Evolutionary conservation across 2,113 vertebrate genomes (phyloP).

Genomic region (Rousettus leschenaultii): DNA sequence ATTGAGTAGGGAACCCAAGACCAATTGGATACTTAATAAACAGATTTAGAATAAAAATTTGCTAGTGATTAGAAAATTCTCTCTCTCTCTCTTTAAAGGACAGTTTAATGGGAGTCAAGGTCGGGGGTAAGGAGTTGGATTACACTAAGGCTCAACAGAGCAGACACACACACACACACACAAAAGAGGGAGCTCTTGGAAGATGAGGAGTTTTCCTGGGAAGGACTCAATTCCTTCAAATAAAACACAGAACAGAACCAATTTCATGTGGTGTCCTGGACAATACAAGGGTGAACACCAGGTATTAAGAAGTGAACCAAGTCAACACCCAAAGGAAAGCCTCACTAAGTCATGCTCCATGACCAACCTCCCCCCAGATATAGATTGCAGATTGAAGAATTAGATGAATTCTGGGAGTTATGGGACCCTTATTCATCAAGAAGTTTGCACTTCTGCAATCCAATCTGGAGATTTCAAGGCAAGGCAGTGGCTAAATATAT

Average conservation of each 20-base stretch:
- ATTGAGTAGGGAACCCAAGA: background rate
- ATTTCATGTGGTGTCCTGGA: background rate
- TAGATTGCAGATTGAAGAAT: too few species aligned
- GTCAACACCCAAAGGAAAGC: background rate
- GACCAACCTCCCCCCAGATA: rapidly evolving
- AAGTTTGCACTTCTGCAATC: background rate
- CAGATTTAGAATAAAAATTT: background rate
- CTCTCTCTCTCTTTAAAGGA: background rate
- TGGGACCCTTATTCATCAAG: background rate
- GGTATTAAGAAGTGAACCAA: background rate
- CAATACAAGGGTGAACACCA: rapidly evolving
- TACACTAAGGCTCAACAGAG: background rate
- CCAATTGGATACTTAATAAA: background rate
- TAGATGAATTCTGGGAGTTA: too few species aligned
- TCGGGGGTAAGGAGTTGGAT: background rate
- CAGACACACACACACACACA: too few species aligned
- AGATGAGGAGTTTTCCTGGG: background rate
- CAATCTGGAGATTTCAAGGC: background rate
- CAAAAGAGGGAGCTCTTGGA: background rate
- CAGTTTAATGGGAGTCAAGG: background rate
- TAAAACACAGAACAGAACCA: background rate
- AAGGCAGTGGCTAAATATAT: background rate
- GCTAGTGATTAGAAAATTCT: background rate
- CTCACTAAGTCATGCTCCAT: background rate
- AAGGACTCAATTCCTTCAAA: background rate